A percentile compares a stretch with the other conserved stretches of the same genome.
phyloP scores from a whole-genome alignment of 2,888 invertebrate species.

The Scaptomyza tumidula region DNA sequence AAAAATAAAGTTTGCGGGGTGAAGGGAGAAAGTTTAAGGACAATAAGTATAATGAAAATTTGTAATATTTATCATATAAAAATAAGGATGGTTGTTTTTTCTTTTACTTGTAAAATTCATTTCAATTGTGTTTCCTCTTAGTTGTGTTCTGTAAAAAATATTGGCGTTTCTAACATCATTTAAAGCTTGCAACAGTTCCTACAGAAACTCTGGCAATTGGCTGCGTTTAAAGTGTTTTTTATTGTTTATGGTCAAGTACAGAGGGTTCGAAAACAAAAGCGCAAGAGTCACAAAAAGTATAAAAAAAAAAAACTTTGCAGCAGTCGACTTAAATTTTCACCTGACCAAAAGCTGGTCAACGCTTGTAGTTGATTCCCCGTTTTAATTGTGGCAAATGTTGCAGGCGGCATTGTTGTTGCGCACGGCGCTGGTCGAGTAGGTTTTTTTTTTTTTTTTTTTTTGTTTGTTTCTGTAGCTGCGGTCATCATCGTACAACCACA shows the following conservation, averaged over 20 bases:
- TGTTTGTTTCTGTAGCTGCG: slow-evolving; percentile 49
- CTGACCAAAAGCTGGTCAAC: slow-evolving; percentile 50
- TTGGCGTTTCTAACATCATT: background rate
- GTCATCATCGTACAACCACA: slow-evolving; percentile 55
- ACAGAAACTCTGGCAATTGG: slow-evolving; percentile 7
- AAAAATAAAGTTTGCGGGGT: background rate
- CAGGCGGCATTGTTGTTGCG: slow-evolving; percentile 15
- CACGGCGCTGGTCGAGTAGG: slow-evolving; percentile 35
- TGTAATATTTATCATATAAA: slow-evolving; percentile 11
- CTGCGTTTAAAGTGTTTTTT: slow-evolving; percentile 2
- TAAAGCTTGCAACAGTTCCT: background rate
- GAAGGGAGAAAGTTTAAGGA: background rate
- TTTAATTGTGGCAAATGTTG: slow-evolving; percentile 50
- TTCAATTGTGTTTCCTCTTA: no score
- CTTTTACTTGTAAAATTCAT: background rate
- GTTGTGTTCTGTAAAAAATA: no score
- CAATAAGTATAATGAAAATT: slow-evolving; percentile 65
- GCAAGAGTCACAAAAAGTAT: background rate
- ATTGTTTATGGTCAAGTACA: no score
- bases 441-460: slow-evolving; percentile 11
- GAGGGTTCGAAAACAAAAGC: slow-evolving; percentile 26
- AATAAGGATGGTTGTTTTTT: background rate
- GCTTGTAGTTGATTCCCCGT: slow-evolving; percentile 52
- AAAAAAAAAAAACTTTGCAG: background rate
- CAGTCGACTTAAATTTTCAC: slow-evolving; percentile 54